These are phyloP conservation scores for Dryobotodes eremita DNA, from an alignment of 2,888 invertebrate species.

Conservation along the genomic window DNA sequence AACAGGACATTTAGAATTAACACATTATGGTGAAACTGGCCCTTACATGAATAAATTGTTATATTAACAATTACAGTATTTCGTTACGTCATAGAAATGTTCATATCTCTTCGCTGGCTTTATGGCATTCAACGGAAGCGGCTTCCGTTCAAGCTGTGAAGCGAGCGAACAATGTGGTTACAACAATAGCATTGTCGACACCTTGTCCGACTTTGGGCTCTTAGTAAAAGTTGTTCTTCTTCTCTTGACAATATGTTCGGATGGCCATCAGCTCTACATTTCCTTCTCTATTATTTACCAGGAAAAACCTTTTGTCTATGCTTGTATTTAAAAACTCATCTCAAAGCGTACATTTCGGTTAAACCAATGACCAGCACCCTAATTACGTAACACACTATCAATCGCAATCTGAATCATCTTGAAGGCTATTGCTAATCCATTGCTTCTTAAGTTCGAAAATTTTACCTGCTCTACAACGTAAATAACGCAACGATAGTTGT, in stretches of 20 bases:
- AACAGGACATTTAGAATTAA: no score
- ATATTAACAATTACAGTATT: conserved; percentile 15
- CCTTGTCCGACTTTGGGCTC: conserved; percentile 21
- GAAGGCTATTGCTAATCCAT: no score
- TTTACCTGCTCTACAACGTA: no score
- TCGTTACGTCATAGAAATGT: conserved; percentile 18
- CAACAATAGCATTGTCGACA: conserved; percentile 49
- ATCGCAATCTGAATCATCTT: no score
- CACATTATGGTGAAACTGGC: no score
- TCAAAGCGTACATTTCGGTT: neutral
- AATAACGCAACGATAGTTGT: no score
- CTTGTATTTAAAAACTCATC: neutral
- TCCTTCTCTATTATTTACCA: neutral
- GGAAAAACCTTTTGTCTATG: neutral
- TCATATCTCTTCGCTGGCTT: conserved; percentile 36
- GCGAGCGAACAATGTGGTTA: conserved; percentile 36
- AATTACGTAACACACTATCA: no score
- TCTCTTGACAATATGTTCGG: neutral
- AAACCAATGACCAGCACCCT: no score
- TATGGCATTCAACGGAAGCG: conserved; percentile 20
- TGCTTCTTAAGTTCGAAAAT: no score
- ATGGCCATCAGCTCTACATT: neutral
- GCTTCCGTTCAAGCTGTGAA: conserved; percentile 50
- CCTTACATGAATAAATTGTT: neutral
- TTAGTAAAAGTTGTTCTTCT: conserved; percentile 12